Evolutionary conservation across 1,140 invertebrate genomes (phyloP), one percentile per base, ranked within the genome.

Genomic region (Neodiprion virginianus): DNA sequence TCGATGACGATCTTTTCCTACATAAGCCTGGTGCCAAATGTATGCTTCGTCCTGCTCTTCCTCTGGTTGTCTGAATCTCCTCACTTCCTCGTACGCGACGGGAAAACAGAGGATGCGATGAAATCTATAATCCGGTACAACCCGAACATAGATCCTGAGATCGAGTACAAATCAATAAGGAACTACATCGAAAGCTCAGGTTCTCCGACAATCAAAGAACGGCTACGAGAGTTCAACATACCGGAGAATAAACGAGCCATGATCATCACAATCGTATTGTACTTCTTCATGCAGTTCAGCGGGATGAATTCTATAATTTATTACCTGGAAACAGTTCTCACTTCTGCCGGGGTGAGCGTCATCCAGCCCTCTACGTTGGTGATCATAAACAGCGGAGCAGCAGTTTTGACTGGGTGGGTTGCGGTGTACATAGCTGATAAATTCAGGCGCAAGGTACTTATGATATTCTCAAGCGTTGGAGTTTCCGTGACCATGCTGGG

Each of bases 291-390:
- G 83, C 94, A 95, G 81, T 89, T 95, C 49, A 94, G 92, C 71
- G 93, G 95, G 1, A 92, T 94, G n/a, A 93, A 93, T 71, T 93
- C 93, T 1, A 89, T 96, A 23, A 92, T 93, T 79, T 93, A 93
- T 48, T 95, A 95, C 80, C 90, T 93, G 17, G 93, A 95, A 74
- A 91, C 92, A 65, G 95, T 96, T 77, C 92, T 96, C 76, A 90
- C 91, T 12, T 85, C 89, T 61, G 90, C 90, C 17, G 90, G 91
- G 67, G 89, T 90, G 4, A 85, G 75, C 0, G 72, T 82, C 0
- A 82, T 92, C 48, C 82, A 84, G 3, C 85, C 90, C 8, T 84
- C 89, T 61, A 85, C 87, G 61, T 84, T 90, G 11, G 91, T 93
- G 40, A 93, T 95, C 53, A 85, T 95, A 40, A 90, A 95, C 74